Base-by-base conservation (phyloP, 1,140 invertebrate genomes). In the Aphelinus atriplicis region DNA sequence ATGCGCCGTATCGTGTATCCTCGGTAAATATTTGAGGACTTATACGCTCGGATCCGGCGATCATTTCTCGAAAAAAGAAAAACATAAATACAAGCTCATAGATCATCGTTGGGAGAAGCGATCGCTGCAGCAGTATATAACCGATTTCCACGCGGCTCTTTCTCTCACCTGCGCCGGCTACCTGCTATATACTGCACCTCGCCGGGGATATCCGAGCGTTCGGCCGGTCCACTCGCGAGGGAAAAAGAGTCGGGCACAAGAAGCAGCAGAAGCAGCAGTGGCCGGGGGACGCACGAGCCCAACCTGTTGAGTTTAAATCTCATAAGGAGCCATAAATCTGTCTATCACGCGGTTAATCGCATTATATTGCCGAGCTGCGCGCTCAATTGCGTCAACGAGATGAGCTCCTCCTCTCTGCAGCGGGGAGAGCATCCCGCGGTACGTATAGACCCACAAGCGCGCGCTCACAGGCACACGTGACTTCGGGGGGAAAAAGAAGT, bases 291-390 rank as follows among this genome's bases (percentile, higher is more conserved):
- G 6, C 43, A 56, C 63, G 60, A 68, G 56, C 69, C 62, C 73
- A 81, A 86, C 84, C 82, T 86, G 84, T 86, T 86, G 84, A 86
- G 84, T 86, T 84, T 83, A 82, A 85, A 85, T 85, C 81, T 79
- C 78, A 79, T 84, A 85, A 86, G 84, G 78, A 81, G 80, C 74
- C 76, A 84, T 85, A 84, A 86, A 85, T 85, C 82, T 82, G 77
- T 80, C 80, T 80, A 83, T 81, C 77, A 78, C 67, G 76, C 79
- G 26, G 26, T 26, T 85, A 85, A 85, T 82, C 84, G 84, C 82
- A 85, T 85, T 85, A 84, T 81, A 80, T 75, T 43, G 26, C 26
- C 26, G 26, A 26, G 26, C 26, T 26, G 26, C 26, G 26, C 26
- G 26, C 26, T 26, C 26, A 26, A 26, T 26, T 26, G 26, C 26